Percentiles rank a stretch among this genome's conserved stretches.
Evolutionary conservation across 2,888 invertebrate genomes (phyloP).

Genomic region (Harmothoe impar): DNA sequence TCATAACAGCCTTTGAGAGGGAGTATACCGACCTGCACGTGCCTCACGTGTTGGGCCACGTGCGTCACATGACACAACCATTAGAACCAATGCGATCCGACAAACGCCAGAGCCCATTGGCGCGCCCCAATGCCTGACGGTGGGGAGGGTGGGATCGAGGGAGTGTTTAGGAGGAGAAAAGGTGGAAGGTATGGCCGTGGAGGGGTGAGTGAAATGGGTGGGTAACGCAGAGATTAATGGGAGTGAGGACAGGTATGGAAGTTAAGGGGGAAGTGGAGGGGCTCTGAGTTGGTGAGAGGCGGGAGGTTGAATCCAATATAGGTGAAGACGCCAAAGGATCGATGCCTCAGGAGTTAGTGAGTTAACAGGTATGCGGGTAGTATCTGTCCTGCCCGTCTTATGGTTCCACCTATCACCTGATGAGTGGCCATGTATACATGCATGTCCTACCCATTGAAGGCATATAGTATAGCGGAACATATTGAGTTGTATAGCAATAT

Average conservation of each 20-base stretch:
- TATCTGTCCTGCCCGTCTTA: background rate
- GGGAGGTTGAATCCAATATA: no score
- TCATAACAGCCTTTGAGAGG: no score
- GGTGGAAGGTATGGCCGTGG: background rate
- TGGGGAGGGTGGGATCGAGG: background rate
- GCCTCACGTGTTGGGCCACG: no score
- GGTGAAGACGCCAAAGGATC: background rate
- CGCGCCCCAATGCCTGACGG: background rate
- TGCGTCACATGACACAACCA: no score
- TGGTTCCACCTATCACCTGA: no score
- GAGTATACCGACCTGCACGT: no score
- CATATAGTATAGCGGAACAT: no score
- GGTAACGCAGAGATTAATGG: background rate
- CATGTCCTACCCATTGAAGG: no score
- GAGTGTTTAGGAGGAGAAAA: background rate
- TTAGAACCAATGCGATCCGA: conserved; percentile 3
- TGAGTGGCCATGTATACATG: no score
- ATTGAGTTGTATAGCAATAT: no score
- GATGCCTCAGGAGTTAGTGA: background rate
- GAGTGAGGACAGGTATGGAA: background rate
- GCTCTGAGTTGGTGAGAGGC: background rate
- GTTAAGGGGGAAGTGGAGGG: background rate
- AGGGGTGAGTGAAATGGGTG: background rate
- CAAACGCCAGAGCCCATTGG: conserved; percentile 15
- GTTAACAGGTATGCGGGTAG: background rate